Evolutionary conservation across 2,797 vertebrate species (phyloP).

Genomic region (Acanthopagrus latus): DNA sequence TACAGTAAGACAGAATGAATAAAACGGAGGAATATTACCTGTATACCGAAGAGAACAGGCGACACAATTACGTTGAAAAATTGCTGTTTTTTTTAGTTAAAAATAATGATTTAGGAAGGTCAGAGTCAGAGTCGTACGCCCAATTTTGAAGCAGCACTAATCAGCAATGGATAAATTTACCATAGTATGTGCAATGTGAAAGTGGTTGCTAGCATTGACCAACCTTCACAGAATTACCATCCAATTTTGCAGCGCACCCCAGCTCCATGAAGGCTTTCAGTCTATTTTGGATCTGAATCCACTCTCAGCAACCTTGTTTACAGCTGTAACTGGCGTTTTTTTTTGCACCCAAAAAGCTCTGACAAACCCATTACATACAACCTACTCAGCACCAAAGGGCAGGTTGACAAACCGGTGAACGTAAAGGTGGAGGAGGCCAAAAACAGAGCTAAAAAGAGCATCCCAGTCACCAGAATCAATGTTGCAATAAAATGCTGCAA

Average conservation of each 20-base stretch:
- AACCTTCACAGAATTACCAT: background rate
- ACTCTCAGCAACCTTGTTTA: slow-evolving; percentile 2
- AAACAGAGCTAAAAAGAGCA: no score
- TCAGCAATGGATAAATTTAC: background rate
- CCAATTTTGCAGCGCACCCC: background rate
- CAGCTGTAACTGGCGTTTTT: slow-evolving; percentile 20
- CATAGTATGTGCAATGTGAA: background rate
- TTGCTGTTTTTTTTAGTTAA: background rate
- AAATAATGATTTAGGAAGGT: background rate
- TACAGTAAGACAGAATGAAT: slow-evolving; percentile 8
- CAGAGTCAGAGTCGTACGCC: background rate
- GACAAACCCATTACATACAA: background rate
- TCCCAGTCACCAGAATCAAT: no score
- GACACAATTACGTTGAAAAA: background rate
- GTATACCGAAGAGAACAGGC: background rate
- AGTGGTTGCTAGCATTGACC: background rate
- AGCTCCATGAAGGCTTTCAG: background rate
- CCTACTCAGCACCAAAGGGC: slow-evolving; percentile 10
- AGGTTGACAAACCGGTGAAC: background rate
- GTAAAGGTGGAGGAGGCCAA: no score
- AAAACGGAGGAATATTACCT: background rate
- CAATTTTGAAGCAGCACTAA: background rate
- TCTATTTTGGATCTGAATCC: background rate
- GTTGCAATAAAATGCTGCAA: no score
- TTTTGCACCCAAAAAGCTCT: slow-evolving; percentile 13